Base-by-base conservation (phyloP, 2,113 vertebrate species). In the Bufo gargarizans region DNA sequence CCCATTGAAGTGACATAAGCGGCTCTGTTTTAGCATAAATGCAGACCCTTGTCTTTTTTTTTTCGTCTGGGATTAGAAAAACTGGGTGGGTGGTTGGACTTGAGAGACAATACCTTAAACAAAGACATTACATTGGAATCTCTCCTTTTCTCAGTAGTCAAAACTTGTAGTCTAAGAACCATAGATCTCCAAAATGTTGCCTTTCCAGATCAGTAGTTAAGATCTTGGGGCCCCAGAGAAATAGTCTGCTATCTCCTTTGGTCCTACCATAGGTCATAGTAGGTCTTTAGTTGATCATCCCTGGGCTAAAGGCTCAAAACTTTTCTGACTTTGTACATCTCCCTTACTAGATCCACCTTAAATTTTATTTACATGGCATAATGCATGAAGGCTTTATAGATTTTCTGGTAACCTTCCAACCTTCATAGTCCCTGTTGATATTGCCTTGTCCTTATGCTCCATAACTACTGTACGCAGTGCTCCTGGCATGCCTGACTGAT, bases 401-500 rank as follows among this genome's bases (percentile, higher is more conserved):
- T 49, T 76, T 50, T 76, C 20, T 13, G 4, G 22, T 80, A 80
- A 56, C 77, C 53, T 80, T 80, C 53, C 59, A 59, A 1, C 53
- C 8, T 11, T 59, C 33, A 33, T 33, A 33, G 13, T 58, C 53
- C 49, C 22, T 80, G 77, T 58, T 80, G 81, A n/a, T 61, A 83
- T 50, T 69, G 61, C 63, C 20, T 50, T 82, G 80, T 82, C 61
- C 80, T 50, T 67, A 49, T n/a, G 80, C 80, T 20, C 63, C 47
- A 53, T 83, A 67, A 22, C 61, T 67, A 67, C 45, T 67, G 47
- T 50, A 63, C 6, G 43, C 59, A 9, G 2, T 71, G 47, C 63
- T 65, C 82, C 49, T 17, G 9, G 45, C 47, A 45, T 43, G 82
- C 22, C 67, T 74, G 82, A 84, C 65, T 84, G 82, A 71, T 72